Conservation (phyloP, 2,888 invertebrate genomes). For the Slavum lentiscoides region DNA sequence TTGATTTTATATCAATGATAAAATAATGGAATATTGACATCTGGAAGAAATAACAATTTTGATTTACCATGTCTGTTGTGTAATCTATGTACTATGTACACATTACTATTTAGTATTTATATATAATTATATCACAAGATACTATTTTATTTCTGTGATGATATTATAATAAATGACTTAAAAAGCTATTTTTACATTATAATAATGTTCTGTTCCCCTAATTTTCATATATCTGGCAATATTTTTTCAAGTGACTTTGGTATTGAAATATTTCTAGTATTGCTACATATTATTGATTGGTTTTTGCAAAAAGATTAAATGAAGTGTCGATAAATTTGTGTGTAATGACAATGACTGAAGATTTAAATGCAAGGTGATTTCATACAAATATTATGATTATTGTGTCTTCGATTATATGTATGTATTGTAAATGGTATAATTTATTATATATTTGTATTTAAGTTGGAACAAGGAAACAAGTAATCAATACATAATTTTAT, state of each 20-base stretch:
- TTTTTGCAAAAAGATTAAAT: constrained; percentile 2
- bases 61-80: neutral
- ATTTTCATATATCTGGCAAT: constrained; percentile 15
- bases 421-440: neutral
- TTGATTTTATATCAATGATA: neutral
- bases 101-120: neutral
- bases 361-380: constrained; percentile 33
- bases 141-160: neutral
- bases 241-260: constrained; percentile 39
- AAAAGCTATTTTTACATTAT: neutral
- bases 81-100: constrained; percentile 2
- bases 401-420: neutral
- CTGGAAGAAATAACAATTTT: constrained; percentile 18
- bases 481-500: constrained; percentile 1
- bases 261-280: constrained; percentile 6
- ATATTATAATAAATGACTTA: neutral
- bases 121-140: constrained; percentile 3
- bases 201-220: neutral
- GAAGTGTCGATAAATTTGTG: constrained; percentile 5
- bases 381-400: constrained; percentile 7
- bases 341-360: neutral
- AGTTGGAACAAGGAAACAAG: constrained; percentile 29
- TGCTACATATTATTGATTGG: neutral
- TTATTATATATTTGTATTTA: constrained; percentile 3
- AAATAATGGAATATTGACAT: neutral